A percentile compares a stretch with the other conserved stretches of the same genome.
Evolutionary conservation across 2,113 vertebrate genomes (phyloP).

Genomic region (Charina bottae): DNA sequence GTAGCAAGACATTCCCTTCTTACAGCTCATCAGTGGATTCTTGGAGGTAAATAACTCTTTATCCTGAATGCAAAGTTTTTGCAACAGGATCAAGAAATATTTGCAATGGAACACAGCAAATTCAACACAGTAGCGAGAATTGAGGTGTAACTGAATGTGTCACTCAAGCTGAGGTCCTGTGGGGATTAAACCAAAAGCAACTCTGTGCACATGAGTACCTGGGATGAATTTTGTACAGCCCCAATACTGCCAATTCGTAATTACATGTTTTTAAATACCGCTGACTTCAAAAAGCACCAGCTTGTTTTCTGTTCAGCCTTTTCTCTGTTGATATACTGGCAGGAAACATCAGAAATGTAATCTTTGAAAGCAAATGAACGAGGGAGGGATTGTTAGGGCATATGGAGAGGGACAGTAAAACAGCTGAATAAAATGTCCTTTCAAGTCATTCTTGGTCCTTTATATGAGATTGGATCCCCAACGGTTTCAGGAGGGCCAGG

Average conservation of each 20-base stretch:
- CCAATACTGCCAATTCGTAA: neutral
- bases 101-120: slow-evolving; percentile 12
- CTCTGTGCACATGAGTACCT: neutral
- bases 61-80: neutral
- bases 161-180: neutral
- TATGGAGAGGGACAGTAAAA: slow-evolving; percentile 4
- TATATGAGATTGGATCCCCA: slow-evolving; percentile 27
- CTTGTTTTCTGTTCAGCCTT: neutral
- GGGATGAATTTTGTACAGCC: slow-evolving; percentile 20
- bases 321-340: slow-evolving; percentile 10
- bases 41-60: slow-evolving; percentile 15
- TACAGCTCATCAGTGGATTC: neutral
- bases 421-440: slow-evolving; percentile 16
- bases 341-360: slow-evolving; percentile 17
- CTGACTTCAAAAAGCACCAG: neutral
- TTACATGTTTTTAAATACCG: neutral
- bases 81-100: neutral
- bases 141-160: slow-evolving; percentile 4
- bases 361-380: slow-evolving; percentile 27
- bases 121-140: neutral
- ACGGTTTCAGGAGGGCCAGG: slow-evolving; percentile 18
- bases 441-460: slow-evolving; percentile 16
- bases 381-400: neutral
- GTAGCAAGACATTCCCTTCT: neutral
- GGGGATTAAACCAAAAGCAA: slow-evolving; percentile 16